Evolutionary conservation across 2,888 invertebrate genomes (phyloP).

Genomic region (Polylopha cassiicola): DNA sequence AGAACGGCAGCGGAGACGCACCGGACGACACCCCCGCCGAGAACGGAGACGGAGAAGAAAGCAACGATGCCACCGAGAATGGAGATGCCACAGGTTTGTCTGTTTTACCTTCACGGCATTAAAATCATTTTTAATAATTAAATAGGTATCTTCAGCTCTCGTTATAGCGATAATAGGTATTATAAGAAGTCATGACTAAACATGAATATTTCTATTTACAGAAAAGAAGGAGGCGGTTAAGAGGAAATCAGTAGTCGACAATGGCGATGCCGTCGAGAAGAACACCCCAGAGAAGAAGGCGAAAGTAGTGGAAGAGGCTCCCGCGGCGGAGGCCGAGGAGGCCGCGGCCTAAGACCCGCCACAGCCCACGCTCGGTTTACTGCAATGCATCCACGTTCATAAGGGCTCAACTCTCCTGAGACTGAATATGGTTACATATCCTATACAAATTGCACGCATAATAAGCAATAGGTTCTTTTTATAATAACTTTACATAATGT

Average conservation of each 20-base stretch:
- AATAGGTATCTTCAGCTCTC: no score
- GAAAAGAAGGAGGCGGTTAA: slow-evolving; percentile 77
- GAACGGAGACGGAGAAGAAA: slow-evolving; percentile 65
- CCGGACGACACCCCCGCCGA: slow-evolving; percentile 57
- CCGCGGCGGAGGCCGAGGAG: slow-evolving; percentile 77
- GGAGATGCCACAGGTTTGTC: slow-evolving; percentile 62
- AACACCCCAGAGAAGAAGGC: slow-evolving; percentile 85
- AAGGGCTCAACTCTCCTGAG: slow-evolving; percentile 62
- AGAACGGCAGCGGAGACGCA: slow-evolving; percentile 62
- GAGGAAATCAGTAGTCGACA: slow-evolving; percentile 81
- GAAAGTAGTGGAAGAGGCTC: slow-evolving; percentile 79
- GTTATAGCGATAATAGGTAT: background rate
- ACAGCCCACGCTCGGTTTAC: slow-evolving; percentile 60
- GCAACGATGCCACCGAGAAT: slow-evolving; percentile 69
- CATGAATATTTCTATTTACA: slow-evolving; percentile 38
- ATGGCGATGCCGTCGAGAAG: slow-evolving; percentile 76
- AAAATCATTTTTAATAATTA: background rate
- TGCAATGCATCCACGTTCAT: slow-evolving; percentile 70
- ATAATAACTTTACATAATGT: slow-evolving; percentile 31
- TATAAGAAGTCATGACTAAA: background rate
- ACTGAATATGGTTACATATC: slow-evolving; percentile 46
- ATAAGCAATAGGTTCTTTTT: slow-evolving; percentile 55
- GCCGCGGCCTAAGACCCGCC: slow-evolving; percentile 72
- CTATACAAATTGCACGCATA: slow-evolving; percentile 39
- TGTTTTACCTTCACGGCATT: no score